Evolutionary conservation across 2,113 vertebrate species (phyloP).

Genomic region (Kryptolebias marmoratus): DNA sequence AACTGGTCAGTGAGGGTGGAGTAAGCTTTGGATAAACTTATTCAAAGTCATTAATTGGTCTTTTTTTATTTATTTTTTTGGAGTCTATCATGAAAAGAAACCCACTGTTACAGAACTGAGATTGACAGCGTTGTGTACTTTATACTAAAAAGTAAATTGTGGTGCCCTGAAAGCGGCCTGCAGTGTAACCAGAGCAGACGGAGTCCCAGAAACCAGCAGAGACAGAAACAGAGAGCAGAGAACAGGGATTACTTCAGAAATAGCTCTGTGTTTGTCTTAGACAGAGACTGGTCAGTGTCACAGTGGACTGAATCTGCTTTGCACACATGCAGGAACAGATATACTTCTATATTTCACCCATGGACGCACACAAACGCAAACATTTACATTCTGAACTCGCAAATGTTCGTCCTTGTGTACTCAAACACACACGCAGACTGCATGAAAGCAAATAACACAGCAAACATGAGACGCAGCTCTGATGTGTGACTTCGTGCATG

Average conservation of each 20-base stretch:
- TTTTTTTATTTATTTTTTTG: neutral
- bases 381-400: neutral
- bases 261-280: slow-evolving; percentile 73
- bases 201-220: slow-evolving; percentile 55
- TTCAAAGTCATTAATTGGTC: too few relatives aligned
- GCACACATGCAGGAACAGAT: slow-evolving; percentile 16
- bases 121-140: slow-evolving; percentile 30
- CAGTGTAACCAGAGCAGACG: slow-evolving; percentile 56
- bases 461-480: slow-evolving; percentile 39
- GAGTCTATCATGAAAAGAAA: slow-evolving; percentile 6
- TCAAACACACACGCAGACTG: slow-evolving; percentile 11
- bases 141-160: slow-evolving; percentile 57
- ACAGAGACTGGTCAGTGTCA: slow-evolving; percentile 68
- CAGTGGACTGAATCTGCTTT: slow-evolving; percentile 41
- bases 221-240: slow-evolving; percentile 52
- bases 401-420: neutral
- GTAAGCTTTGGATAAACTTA: too few relatives aligned
- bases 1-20: too few relatives aligned
- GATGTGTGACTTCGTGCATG: slow-evolving; percentile 33
- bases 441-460: slow-evolving; percentile 52
- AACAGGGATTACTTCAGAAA: slow-evolving; percentile 66
- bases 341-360: neutral
- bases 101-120: slow-evolving; percentile 21
- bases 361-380: slow-evolving; percentile 17
- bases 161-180: slow-evolving; percentile 33